Base-by-base conservation (phyloP, 2,888 invertebrate genomes). In the Lepidochrysops patricia region DNA sequence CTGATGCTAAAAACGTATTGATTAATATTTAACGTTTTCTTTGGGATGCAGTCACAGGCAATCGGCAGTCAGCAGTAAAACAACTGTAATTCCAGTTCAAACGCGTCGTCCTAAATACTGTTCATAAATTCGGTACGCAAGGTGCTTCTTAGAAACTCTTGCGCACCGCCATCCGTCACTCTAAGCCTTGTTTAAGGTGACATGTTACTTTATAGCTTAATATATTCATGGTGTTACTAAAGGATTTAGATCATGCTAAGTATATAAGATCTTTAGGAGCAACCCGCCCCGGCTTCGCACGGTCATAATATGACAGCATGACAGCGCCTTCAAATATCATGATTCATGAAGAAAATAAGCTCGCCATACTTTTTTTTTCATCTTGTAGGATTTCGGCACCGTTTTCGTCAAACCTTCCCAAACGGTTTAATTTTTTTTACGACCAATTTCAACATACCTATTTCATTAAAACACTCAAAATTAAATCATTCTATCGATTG, bases 151-250 rank as follows among this genome's bases (percentile, higher is more conserved):
- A 54, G 54, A 54, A 54, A 32, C 54, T 29, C 26, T 13, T 19
- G 54, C 52, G 27, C 29, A 62, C 59, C 57, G 52, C 61, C 25
- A 57, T 58, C 62, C 64, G 67, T 69, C 67, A 64, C 49, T 50
- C 32, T 70, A 69, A 70, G 66, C 68, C 71, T 71, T 70, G 70
- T 70, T 70, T 70, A 70, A 65, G 66, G 65, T 66, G 71, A 70
- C 71, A 68, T 64, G 68, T 66, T 69, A 69, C 66, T 62, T 57
- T 49, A 58, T 58, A 57, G 50, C 64, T 66, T 63, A 64, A 69
- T 68, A 69, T 68, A 66, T 63, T 64, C 58, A 64, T 62, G 63
- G 63, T 64, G 61, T 62, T 62, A 58, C 61, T 57, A 63, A 62
- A 62, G 62, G 61, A 63, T 63, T 54, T 32, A 32, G 54, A 54